A percentile compares a stretch with the other conserved stretches of the same genome.
These are phyloP conservation scores for Etia nguti DNA, from an alignment of 2,113 vertebrate genomes.

Conservation along the genomic window DNA sequence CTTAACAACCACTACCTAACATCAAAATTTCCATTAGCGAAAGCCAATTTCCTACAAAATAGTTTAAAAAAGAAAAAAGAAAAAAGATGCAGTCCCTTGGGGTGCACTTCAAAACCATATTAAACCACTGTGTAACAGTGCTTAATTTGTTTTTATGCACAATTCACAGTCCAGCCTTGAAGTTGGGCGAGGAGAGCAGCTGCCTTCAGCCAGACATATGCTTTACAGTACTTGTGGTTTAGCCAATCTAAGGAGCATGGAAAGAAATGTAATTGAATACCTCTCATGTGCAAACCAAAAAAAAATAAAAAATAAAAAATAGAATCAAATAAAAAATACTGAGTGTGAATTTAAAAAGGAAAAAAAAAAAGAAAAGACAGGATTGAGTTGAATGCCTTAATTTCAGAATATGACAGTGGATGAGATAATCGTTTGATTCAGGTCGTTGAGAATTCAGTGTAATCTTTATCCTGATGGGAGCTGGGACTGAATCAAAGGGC, in stretches of 20 bases:
- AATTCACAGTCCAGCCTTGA: neutral
- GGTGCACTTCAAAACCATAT: conserved; percentile 29
- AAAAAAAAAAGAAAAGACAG: neutral
- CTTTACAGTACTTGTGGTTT: neutral
- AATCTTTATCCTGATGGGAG: neutral
- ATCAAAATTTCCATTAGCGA: conserved; percentile 30
- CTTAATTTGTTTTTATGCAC: conserved; percentile 35
- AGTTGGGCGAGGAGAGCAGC: neutral
- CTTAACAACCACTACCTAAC: conserved; percentile 10
- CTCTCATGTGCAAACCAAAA: neutral
- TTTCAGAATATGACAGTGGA: neutral
- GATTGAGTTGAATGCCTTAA: neutral
- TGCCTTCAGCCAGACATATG: neutral
- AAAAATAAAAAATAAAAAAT: neutral
- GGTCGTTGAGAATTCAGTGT: neutral
- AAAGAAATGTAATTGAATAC: conserved; percentile 2
- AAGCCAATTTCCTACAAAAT: conserved; percentile 32
- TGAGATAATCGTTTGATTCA: neutral
- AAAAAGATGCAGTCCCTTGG: neutral
- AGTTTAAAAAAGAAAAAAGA: neutral
- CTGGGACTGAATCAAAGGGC: neutral
- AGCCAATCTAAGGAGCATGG: neutral
- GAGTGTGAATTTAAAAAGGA: neutral
- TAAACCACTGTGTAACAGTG: conserved; percentile 13
- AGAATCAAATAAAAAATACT: neutral